These are phyloP conservation scores for Turritopsis dohrnii DNA, from an alignment of 30 jellyfish, hydroid and myxozoan genomes.

Conservation along the genomic window DNA sequence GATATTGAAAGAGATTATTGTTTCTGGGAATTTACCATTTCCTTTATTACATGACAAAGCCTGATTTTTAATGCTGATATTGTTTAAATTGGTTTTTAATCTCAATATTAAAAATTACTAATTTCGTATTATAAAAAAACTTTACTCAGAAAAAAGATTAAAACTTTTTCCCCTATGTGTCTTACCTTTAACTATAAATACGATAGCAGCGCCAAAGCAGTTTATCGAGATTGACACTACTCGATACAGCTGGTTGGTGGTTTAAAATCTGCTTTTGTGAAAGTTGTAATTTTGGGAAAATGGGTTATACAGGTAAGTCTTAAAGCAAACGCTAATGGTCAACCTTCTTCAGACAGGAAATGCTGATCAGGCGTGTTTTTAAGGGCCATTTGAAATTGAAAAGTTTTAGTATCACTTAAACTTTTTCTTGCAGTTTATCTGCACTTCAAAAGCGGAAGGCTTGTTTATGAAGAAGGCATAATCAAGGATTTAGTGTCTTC, in stretches of 20 bases:
- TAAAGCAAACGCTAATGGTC: no score
- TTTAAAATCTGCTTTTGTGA: not conserved
- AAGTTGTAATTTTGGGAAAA: not conserved
- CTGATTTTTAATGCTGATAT: not conserved
- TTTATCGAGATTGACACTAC: not conserved
- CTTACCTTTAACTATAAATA: not conserved
- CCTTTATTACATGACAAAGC: not conserved
- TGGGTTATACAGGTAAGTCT: not conserved
- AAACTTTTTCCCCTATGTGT: not conserved
- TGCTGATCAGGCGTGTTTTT: no score
- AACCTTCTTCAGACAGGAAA: no score
- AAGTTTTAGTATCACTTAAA: no score
- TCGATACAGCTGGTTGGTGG: not conserved
- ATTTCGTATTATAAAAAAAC: no score
- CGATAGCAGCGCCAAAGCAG: not conserved
- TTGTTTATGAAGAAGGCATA: not conserved
- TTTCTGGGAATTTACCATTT: not conserved
- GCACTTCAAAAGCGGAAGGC: not conserved
- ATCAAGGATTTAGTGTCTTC: not conserved
- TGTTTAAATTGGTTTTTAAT: not conserved
- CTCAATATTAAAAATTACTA: no score
- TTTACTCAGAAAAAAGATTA: not conserved
- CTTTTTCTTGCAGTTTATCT: not conserved
- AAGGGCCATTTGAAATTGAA: no score
- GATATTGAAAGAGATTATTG: not conserved